Evolutionary conservation across 1,140 invertebrate species (phyloP).

Genomic region (Prorops nasuta): DNA sequence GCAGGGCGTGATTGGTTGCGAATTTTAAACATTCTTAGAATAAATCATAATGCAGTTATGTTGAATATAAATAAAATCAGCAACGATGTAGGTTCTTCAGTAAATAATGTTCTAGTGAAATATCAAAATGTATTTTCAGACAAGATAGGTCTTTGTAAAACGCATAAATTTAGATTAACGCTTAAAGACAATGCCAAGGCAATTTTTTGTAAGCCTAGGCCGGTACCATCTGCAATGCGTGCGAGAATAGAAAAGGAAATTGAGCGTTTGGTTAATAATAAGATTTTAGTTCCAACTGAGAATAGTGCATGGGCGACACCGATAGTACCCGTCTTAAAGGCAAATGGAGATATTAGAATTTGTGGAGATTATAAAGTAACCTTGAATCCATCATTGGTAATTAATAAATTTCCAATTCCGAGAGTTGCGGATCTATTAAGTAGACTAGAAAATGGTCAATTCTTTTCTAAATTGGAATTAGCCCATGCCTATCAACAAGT

Average conservation of each 20-base stretch:
- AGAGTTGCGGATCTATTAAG: neutral
- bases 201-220: no score
- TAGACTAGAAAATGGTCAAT: neutral
- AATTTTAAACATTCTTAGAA: neutral
- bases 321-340: slow-evolving; percentile 22
- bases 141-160: no score
- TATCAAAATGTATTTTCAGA: no score
- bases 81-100: no score
- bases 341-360: neutral
- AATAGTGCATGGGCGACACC: slow-evolving; percentile 20
- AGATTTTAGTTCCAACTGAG: neutral
- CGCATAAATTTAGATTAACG: no score
- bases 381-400: neutral
- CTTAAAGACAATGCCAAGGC: neutral
- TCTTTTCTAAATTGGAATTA: neutral
- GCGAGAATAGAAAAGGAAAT: neutral
- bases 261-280: neutral
- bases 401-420: neutral
- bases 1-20: neutral
- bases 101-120: no score
- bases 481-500: neutral
- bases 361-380: neutral
- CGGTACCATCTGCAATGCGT: neutral
- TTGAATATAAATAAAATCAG: no score
- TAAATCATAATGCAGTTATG: no score